phyloP scores from a whole-genome alignment of 53 echinoderm and acorn worm species.

The Holothuria leucospilota region DNA sequence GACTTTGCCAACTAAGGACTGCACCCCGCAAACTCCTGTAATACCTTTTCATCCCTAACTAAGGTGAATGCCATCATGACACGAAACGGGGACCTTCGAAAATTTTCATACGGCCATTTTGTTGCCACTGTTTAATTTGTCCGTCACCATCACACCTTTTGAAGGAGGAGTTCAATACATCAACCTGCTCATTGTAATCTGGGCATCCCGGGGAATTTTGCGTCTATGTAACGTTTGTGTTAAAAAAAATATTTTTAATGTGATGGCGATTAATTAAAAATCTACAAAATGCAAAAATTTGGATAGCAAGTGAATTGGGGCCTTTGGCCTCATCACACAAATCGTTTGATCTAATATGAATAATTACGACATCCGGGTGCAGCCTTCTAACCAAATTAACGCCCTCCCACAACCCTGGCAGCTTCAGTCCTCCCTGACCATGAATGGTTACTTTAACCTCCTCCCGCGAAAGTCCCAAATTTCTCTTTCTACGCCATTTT shows the following conservation, averaged over 20 bases:
- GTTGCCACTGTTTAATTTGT: not conserved
- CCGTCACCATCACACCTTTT: not conserved
- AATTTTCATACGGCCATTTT: slow-evolving; percentile 15
- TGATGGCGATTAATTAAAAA: slow-evolving; percentile 4
- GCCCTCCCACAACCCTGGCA: not conserved
- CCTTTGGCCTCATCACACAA: not conserved
- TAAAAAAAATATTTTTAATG: not conserved
- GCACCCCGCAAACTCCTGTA: not conserved
- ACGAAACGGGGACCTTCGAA: not conserved
- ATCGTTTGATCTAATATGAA: slow-evolving; percentile 10
- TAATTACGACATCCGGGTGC: slow-evolving; percentile 28
- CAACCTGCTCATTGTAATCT: slow-evolving; percentile 8
- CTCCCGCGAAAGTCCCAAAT: not conserved
- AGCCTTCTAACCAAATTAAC: not conserved
- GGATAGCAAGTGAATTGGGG: not conserved
- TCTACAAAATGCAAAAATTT: slow-evolving; percentile 4
- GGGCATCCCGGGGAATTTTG: slow-evolving; percentile 1
- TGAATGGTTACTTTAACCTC: not conserved
- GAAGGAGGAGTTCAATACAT: slow-evolving; percentile 11
- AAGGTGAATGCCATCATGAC: slow-evolving; percentile 24
- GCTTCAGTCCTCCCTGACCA: slow-evolving; percentile 11
- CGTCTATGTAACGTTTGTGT: slow-evolving; percentile 14
- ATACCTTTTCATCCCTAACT: slow-evolving; percentile 14
- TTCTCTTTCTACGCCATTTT: not conserved
- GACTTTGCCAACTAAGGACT: not conserved